phyloP scores from a whole-genome alignment of 2,797 vertebrate species.

The Lagocephalus sceleratus region DNA sequence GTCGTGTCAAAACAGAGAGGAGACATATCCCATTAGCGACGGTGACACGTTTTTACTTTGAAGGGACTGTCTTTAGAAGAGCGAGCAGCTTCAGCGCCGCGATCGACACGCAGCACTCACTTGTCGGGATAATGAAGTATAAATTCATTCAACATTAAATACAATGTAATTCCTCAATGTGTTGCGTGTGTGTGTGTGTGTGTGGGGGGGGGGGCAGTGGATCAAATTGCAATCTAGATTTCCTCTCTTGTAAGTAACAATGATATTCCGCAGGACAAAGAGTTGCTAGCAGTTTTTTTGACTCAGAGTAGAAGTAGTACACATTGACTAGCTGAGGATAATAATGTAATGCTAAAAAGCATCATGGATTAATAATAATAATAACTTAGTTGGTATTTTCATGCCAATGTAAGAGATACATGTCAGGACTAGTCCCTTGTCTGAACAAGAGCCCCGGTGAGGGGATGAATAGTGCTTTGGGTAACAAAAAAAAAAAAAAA shows the following conservation, averaged over 20 bases:
- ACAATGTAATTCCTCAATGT: conserved; percentile 59
- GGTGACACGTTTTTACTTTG: conserved; percentile 65
- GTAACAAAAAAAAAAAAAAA: conserved; percentile 44
- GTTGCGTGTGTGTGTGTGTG: conserved; percentile 6
- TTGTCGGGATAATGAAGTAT: conserved; percentile 69
- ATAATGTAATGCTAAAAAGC: conserved; percentile 3
- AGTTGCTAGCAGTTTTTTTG: conserved; percentile 15
- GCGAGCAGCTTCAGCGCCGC: conserved; percentile 55
- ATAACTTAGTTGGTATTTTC: too few species aligned
- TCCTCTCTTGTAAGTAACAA: conserved; percentile 52
- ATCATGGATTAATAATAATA: too few species aligned
- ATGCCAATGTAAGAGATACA: too few species aligned
- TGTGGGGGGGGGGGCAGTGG: conserved; percentile 38
- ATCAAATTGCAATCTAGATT: conserved; percentile 75
- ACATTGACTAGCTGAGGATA: conserved; percentile 15
- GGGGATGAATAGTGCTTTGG: conserved; percentile 1
- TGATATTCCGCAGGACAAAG: conserved; percentile 47
- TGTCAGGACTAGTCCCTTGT: conserved; percentile 4
- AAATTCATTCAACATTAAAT: conserved; percentile 74
- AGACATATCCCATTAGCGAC: conserved; percentile 49
- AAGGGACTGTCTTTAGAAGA: conserved; percentile 60
- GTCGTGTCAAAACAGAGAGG: conserved; percentile 60
- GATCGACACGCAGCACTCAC: conserved; percentile 56
- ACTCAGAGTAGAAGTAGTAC: conserved; percentile 29
- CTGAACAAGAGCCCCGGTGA: conserved; percentile 18